These are phyloP conservation scores for Scaptomyza parva DNA, from an alignment of 2,888 invertebrate species.

Conservation along the genomic window DNA sequence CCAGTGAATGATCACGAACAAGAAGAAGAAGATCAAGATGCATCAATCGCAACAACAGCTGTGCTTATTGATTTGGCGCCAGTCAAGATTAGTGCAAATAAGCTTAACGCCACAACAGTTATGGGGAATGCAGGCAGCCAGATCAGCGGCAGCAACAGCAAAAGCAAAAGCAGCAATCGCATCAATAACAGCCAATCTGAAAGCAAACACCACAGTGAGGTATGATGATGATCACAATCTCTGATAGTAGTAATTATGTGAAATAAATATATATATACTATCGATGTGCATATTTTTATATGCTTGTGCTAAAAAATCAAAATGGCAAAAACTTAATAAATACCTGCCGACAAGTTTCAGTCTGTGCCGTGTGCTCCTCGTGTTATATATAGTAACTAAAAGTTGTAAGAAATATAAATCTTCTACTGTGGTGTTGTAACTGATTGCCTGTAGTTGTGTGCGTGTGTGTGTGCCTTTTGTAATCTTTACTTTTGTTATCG, in stretches of 20 bases:
- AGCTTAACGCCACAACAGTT: slow-evolving; percentile 52
- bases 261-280: slow-evolving; percentile 18
- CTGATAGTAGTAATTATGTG: slow-evolving; percentile 63
- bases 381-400: slow-evolving; percentile 40
- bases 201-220: slow-evolving; percentile 70
- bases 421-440: slow-evolving; percentile 73
- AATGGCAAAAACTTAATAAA: slow-evolving; percentile 50
- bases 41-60: slow-evolving; percentile 21
- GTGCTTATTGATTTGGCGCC: slow-evolving; percentile 14
- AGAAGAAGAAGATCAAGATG: slow-evolving; percentile 16
- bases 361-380: slow-evolving; percentile 70
- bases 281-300: slow-evolving; percentile 22
- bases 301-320: slow-evolving; percentile 21
- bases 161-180: slow-evolving; percentile 26
- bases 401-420: slow-evolving; percentile 21
- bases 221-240: slow-evolving; percentile 63
- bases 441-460: slow-evolving; percentile 55
- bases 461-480: slow-evolving; percentile 15
- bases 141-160: slow-evolving; percentile 36
- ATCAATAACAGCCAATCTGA: slow-evolving; percentile 49
- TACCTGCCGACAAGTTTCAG: slow-evolving; percentile 46
- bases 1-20: slow-evolving; percentile 32
- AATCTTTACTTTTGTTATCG: slow-evolving; percentile 36
- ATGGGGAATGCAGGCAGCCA: slow-evolving; percentile 71
- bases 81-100: slow-evolving; percentile 41